A percentile compares a stretch with the other conserved stretches of the same genome.
These are phyloP conservation scores for Drosophila saltans DNA, from an alignment of 1,140 invertebrate genomes.

Conservation along the genomic window DNA sequence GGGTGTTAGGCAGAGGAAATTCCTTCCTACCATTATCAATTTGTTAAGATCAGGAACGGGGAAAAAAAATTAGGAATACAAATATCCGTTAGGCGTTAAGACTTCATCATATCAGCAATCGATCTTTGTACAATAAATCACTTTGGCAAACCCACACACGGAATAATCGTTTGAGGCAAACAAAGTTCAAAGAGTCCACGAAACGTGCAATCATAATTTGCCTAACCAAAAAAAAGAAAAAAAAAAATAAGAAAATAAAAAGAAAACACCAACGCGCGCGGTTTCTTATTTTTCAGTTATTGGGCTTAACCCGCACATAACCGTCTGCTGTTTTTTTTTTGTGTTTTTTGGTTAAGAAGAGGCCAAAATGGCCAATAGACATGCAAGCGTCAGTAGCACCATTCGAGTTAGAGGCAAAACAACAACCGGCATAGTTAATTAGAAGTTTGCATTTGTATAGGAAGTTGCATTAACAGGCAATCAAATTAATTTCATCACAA, in stretches of 20 bases:
- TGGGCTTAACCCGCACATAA: constrained; percentile 51
- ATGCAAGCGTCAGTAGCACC: constrained; percentile 56
- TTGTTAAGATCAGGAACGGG: constrained; percentile 40
- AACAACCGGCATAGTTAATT: constrained; percentile 49
- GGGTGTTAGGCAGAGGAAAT: constrained; percentile 20
- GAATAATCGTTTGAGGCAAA: constrained; percentile 31
- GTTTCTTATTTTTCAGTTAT: constrained; percentile 9
- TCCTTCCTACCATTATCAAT: constrained; percentile 53
- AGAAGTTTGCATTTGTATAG: constrained; percentile 61
- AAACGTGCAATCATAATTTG: constrained; percentile 68
- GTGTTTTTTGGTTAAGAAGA: constrained; percentile 7
- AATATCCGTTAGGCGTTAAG: constrained; percentile 68
- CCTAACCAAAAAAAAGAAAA: neutral
- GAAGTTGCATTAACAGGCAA: constrained; percentile 69
- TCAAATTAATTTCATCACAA: constrained; percentile 46
- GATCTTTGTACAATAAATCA: constrained; percentile 55
- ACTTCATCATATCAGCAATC: constrained; percentile 27
- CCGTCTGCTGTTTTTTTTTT: constrained; percentile 2
- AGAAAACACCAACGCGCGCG: constrained; percentile 47
- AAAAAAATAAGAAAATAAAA: neutral
- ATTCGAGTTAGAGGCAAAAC: constrained; percentile 23
- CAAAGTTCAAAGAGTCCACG: constrained; percentile 55
- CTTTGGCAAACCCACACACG: constrained; percentile 57
- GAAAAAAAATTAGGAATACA: constrained; percentile 21
- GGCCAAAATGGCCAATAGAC: constrained; percentile 54